Evolutionary conservation across 2,888 invertebrate genomes (phyloP).

Genomic region (Lordiphosa andalusiaca): DNA sequence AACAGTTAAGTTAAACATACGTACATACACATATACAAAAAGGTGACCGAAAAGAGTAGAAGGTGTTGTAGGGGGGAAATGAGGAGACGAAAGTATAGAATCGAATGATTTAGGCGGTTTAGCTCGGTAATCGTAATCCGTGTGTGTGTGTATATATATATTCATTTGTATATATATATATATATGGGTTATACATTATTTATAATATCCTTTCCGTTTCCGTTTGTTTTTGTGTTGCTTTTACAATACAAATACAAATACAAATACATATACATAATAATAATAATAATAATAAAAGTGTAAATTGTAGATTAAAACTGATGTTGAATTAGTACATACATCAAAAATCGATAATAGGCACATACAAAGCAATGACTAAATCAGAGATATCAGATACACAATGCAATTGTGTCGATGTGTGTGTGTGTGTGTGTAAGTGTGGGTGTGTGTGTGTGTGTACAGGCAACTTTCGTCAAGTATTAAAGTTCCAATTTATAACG

Average conservation of each 20-base stretch:
- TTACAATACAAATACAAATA: conserved; percentile 26
- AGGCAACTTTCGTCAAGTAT: conserved; percentile 43
- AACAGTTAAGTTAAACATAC: conserved; percentile 41
- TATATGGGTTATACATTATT: conserved; percentile 1
- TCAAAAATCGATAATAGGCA: conserved; percentile 71
- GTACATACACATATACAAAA: conserved; percentile 30
- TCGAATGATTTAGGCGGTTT: no score
- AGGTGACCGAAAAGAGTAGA: conserved; percentile 8
- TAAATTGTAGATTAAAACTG: conserved; percentile 47
- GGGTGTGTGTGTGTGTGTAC: conserved; percentile 19
- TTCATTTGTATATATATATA: neutral
- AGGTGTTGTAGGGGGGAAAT: conserved; percentile 1
- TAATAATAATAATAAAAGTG: conserved; percentile 44
- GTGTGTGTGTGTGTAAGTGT: conserved; percentile 18
- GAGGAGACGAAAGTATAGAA: conserved; percentile 12
- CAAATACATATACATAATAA: conserved; percentile 4
- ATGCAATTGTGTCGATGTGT: conserved; percentile 13
- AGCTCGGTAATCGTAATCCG: neutral
- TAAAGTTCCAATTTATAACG: conserved; percentile 49
- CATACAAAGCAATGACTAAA: conserved; percentile 74
- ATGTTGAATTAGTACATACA: conserved; percentile 58
- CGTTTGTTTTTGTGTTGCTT: conserved; percentile 14
- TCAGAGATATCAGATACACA: conserved; percentile 50
- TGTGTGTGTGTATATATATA: neutral
- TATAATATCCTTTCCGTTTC: conserved; percentile 14